A percentile compares a stretch with the other conserved stretches of the same genome.
These are phyloP conservation scores for Drosophila mulleri DNA, from an alignment of 2,888 invertebrate species.

Conservation along the genomic window DNA sequence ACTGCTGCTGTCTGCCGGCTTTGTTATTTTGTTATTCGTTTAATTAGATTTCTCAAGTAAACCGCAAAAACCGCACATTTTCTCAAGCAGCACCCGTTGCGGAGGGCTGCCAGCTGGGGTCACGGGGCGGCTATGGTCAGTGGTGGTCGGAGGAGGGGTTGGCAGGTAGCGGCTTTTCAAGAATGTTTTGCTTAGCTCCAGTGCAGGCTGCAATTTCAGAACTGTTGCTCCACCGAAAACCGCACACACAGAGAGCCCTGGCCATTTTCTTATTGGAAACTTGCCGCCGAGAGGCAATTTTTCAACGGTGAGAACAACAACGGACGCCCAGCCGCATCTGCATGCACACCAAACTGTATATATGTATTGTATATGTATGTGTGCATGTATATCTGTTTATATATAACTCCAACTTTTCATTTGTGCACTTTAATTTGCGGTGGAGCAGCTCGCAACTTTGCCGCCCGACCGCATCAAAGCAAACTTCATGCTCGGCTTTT, in stretches of 20 bases:
- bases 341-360: slow-evolving; percentile 28
- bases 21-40: slow-evolving; percentile 77
- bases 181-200: slow-evolving; percentile 54
- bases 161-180: slow-evolving; percentile 37
- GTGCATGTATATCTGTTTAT: not conserved
- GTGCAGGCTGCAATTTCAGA: slow-evolving; percentile 62
- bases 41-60: slow-evolving; percentile 81
- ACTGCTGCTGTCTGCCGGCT: slow-evolving; percentile 36
- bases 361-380: slow-evolving; percentile 29
- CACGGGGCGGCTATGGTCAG: too few species aligned
- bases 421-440: slow-evolving; percentile 79
- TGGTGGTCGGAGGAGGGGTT: too few species aligned
- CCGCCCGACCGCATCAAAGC: slow-evolving; percentile 61
- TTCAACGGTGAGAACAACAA: slow-evolving; percentile 42
- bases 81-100: slow-evolving; percentile 54
- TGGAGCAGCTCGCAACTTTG: slow-evolving; percentile 51
- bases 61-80: slow-evolving; percentile 80
- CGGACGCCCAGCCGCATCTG: slow-evolving; percentile 13
- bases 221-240: slow-evolving; percentile 45
- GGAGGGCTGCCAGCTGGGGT: not conserved
- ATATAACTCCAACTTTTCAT: slow-evolving; percentile 58
- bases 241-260: slow-evolving; percentile 45
- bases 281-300: slow-evolving; percentile 64
- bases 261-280: slow-evolving; percentile 65
- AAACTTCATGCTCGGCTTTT: slow-evolving; percentile 6